These are phyloP conservation scores for Caenorhabditis uteleia DNA, from an alignment of 2,888 invertebrate genomes.

Conservation along the genomic window DNA sequence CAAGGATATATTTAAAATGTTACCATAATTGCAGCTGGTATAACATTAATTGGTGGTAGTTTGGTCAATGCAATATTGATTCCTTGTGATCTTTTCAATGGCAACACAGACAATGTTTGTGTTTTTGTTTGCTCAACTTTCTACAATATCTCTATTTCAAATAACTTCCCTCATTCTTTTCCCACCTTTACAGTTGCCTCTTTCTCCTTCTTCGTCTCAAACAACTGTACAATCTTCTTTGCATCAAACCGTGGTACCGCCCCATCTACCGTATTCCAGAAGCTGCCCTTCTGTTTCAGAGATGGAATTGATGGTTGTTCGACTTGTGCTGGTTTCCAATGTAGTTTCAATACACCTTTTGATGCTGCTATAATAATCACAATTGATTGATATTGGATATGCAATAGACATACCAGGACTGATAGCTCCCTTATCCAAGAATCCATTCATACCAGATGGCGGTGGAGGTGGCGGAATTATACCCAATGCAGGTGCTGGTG, in stretches of 20 bases:
- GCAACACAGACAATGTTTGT: conserved; percentile 86
- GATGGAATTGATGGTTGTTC: conserved; percentile 64
- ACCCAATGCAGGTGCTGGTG: conserved; percentile 69
- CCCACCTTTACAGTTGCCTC: conserved; percentile 72
- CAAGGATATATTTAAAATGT: too few species aligned
- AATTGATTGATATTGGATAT: too few species aligned
- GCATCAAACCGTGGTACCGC: conserved; percentile 81
- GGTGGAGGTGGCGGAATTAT: conserved; percentile 59
- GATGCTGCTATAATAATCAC: conserved; percentile 28
- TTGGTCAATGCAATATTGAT: conserved; percentile 99
- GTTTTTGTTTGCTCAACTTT: conserved; percentile 75
- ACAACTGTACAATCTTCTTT: conserved; percentile 90
- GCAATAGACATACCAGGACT: too few species aligned
- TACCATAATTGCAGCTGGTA: conserved; percentile 83
- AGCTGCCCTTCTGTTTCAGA: conserved; percentile 70
- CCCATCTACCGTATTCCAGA: conserved; percentile 86
- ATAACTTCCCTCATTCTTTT: not conserved
- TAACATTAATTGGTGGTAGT: conserved; percentile 93
- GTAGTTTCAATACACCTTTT: conserved; percentile 81
- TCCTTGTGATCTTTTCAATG: conserved; percentile 95
- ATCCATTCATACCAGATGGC: conserved; percentile 70
- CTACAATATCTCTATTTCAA: conserved; percentile 20
- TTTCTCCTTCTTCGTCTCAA: conserved; percentile 88
- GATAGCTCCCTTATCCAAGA: conserved; percentile 18
- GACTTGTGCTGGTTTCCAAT: conserved; percentile 85